Conservation (phyloP, 2,797 vertebrate genomes). For the Eulemur rubriventer region DNA sequence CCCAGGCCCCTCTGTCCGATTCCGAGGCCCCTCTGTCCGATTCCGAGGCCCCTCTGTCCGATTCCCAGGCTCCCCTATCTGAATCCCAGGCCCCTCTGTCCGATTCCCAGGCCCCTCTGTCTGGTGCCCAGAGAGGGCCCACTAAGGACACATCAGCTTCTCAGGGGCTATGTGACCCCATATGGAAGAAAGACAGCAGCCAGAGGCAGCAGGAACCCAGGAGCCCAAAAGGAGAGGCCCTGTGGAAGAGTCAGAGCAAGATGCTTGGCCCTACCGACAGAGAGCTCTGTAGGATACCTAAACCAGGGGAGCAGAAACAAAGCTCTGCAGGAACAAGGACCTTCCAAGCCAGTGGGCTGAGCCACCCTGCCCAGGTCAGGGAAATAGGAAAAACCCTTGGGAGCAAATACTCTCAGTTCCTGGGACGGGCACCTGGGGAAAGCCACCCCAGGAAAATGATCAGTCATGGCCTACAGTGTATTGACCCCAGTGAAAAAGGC, state of each 20-base stretch:
- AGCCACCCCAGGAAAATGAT: not conserved
- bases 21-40: too few species aligned
- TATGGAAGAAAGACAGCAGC: rapidly evolving
- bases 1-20: not conserved
- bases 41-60: rapidly evolving
- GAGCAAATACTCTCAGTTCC: not conserved
- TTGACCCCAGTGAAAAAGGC: not conserved
- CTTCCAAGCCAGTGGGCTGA: not conserved
- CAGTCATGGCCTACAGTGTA: not conserved
- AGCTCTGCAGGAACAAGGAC: rapidly evolving
- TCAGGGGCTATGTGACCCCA: rapidly evolving
- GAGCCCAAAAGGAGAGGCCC: not conserved
- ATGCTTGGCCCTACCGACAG: rapidly evolving
- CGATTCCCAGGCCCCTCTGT: too few species aligned
- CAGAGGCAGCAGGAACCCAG: not conserved
- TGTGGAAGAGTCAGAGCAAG: too few species aligned
- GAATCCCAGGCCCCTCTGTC: too few species aligned
- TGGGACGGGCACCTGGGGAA: not conserved
- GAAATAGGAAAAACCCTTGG: too few species aligned
- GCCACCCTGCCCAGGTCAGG: not conserved
- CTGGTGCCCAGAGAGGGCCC: not conserved
- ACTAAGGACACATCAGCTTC: rapidly evolving
- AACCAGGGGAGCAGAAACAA: too few species aligned
- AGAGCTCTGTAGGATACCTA: too few species aligned
- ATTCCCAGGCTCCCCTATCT: not conserved